A percentile compares a stretch with the other conserved stretches of the same genome.
Conservation (phyloP, 2,113 vertebrate species). For the Dasyornis broadbenti region DNA sequence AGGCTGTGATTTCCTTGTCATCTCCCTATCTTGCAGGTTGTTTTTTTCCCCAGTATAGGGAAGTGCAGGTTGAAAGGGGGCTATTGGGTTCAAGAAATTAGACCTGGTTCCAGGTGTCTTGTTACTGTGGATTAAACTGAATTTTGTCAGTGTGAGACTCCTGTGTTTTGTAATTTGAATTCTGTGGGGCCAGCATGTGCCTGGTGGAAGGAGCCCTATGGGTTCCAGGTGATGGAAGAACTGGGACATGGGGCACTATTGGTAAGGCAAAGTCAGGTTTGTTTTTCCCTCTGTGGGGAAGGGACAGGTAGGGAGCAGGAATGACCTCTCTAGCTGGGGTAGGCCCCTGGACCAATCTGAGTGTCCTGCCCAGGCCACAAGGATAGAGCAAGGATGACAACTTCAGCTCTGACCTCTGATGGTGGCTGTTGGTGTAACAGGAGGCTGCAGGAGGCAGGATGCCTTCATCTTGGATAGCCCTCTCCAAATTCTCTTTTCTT, state of each 20-base stretch:
- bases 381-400: not conserved
- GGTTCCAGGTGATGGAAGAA: not conserved
- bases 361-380: too few relatives aligned
- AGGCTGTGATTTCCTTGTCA: not conserved
- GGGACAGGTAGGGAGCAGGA: not conserved
- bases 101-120: not conserved
- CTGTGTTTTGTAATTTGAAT: not conserved
- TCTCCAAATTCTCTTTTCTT: not conserved
- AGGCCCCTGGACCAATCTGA: not conserved
- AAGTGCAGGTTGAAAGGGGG: not conserved
- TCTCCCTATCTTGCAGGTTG: fast-evolving
- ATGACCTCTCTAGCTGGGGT: fast-evolving
- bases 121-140: not conserved
- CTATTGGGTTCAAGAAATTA: not conserved
- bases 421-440: not conserved
- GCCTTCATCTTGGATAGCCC: not conserved
- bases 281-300: not conserved
- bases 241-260: not conserved
- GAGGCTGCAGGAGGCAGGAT: not conserved
- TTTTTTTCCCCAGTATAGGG: not conserved
- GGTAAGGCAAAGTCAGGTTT: not conserved
- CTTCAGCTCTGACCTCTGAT: not conserved
- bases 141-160: not conserved
- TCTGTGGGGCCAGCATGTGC: not conserved
- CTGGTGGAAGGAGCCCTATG: not conserved